phyloP scores from a whole-genome alignment of 2,113 vertebrate species.

The Fukomys damarensis region DNA sequence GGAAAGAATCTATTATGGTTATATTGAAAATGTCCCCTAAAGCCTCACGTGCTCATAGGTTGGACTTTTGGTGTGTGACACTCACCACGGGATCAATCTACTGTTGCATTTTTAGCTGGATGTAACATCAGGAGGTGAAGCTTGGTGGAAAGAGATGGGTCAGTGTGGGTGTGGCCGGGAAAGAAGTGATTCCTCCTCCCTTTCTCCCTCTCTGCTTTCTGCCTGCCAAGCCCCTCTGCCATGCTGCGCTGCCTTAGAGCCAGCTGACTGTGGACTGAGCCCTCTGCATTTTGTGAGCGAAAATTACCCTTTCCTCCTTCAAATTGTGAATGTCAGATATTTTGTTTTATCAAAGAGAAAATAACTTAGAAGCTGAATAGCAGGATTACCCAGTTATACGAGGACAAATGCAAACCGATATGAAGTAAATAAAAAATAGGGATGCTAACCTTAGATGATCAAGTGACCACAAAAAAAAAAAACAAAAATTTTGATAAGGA shows the following conservation, averaged over 20 bases:
- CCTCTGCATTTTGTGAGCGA: neutral
- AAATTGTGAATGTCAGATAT: neutral
- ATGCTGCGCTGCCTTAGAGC: neutral
- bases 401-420: neutral
- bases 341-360: neutral
- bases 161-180: neutral
- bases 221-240: neutral
- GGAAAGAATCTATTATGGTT: neutral
- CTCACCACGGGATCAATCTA: neutral
- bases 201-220: neutral
- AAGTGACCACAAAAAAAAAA: neutral
- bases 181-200: neutral
- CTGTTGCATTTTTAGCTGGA: neutral
- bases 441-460: neutral
- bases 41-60: too few relatives aligned
- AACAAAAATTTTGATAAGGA: neutral
- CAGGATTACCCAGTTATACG: neutral
- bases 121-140: neutral
- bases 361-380: neutral
- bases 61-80: neutral
- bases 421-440: neutral
- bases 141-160: neutral
- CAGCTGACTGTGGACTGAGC: neutral
- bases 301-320: neutral
- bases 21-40: neutral